Conservation (phyloP, 2,797 vertebrate genomes). For the Tadarida brasiliensis region DNA sequence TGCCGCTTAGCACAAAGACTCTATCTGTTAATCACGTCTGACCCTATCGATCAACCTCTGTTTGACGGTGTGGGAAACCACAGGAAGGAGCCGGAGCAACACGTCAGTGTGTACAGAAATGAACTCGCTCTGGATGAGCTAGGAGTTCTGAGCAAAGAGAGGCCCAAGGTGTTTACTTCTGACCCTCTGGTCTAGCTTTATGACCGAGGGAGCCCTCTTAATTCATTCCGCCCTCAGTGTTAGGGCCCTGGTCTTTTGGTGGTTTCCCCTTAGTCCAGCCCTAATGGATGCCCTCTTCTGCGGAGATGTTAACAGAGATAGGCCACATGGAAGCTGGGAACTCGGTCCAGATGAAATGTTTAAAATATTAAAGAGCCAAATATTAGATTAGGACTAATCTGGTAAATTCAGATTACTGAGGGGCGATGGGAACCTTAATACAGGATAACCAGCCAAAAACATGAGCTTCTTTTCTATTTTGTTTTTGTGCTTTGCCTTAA, state of each 20-base stretch:
- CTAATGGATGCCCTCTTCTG: constrained; percentile 46
- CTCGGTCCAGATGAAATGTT: constrained; percentile 57
- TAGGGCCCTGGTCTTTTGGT: neutral
- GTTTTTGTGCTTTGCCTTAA: constrained; percentile 54
- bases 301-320: constrained; percentile 68
- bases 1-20: neutral
- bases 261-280: neutral
- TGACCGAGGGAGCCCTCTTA: neutral
- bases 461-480: constrained; percentile 21
- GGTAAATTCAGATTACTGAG: constrained; percentile 70
- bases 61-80: neutral
- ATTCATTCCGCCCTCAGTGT: neutral
- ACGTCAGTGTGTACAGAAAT: neutral
- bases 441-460: constrained; percentile 73
- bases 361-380: constrained; percentile 75
- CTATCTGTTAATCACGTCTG: neutral
- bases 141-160: constrained; percentile 7
- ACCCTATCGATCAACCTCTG: neutral
- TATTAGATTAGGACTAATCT: constrained; percentile 79
- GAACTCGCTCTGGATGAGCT: neutral
- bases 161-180: neutral
- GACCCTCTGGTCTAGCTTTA: neutral
- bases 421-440: constrained; percentile 63
- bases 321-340: constrained; percentile 41
- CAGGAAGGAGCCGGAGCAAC: neutral